phyloP scores from a whole-genome alignment of 2,797 vertebrate species.

The Sebastes cheni region DNA sequence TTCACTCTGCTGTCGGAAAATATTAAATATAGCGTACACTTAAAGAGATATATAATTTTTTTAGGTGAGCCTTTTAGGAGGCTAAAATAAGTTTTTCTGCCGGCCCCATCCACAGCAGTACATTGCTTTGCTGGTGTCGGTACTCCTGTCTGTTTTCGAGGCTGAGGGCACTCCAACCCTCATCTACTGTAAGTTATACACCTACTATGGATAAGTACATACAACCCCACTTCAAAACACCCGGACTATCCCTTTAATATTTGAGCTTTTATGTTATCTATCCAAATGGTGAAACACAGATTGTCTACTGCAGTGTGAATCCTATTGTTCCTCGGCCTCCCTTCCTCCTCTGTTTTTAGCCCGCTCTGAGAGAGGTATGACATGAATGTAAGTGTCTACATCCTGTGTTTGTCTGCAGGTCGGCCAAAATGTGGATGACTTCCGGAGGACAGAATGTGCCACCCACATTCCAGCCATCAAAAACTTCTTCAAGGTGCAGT shows the following conservation, averaged over 20 bases:
- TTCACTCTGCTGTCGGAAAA: no score
- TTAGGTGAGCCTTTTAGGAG: no score
- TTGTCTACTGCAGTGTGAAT: conserved; percentile 4
- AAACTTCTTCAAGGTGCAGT: conserved; percentile 83
- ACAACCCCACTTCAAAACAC: no score
- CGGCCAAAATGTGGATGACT: conserved; percentile 82
- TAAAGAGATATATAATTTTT: fast-evolving
- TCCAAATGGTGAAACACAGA: neutral
- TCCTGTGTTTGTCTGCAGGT: conserved; percentile 79
- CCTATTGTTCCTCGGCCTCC: conserved; percentile 15
- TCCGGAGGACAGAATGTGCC: conserved; percentile 80
- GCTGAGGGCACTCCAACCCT: no score
- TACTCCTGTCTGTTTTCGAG: no score
- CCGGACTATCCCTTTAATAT: neutral
- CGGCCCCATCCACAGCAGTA: no score
- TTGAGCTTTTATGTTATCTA: neutral
- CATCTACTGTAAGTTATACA: no score
- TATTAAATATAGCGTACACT: no score
- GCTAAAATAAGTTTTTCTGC: no score
- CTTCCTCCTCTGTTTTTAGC: conserved; percentile 31
- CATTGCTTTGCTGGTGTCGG: no score
- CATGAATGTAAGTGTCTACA: conserved; percentile 48
- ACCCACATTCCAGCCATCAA: conserved; percentile 81
- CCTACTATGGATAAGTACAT: no score
- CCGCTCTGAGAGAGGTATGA: conserved; percentile 31